Evolutionary conservation across 1,140 invertebrate species (phyloP), one percentile per base, ranked within the genome.

Genomic region (Phenacoccus solenopsis): DNA sequence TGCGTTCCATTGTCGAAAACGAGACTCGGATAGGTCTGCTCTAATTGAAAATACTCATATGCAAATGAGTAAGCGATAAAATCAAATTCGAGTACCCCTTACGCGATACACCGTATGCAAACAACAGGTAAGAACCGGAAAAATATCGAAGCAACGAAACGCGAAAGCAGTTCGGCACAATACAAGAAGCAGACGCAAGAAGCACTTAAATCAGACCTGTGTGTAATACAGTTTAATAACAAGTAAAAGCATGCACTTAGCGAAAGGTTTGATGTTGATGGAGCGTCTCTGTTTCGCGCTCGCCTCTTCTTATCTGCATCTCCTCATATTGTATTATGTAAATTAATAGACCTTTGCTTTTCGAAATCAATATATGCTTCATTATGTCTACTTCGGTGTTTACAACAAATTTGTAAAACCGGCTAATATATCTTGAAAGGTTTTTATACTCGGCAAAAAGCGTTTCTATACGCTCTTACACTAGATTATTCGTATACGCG

Each of bases 321-420:
- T 64, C 25, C 59, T 64, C 25, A 64, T 64, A 27, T 27, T 64
- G 59, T 64, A 64, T 64, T 64, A 64, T 64, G 59, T 64, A 64
- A 64, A 64, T 64, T 64, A 64, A 64, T 64, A 64, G 59, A 64
- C 59, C 59, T 64, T 64, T 64, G 59, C 59, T 64, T 9, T 24
- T 27, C 25, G 59, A 64, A 64, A 64, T 64, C 59, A 64, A 64
- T 64, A 64, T 27, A 64, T 27, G 59, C 59, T 64, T 64, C 59
- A 64, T 64, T 64, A 64, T 64, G 59, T 64, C 25, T 64, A 64
- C 59, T 27, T 64, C 59, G 59, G 25, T 64, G 25, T 64, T 64
- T 64, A 27, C 25, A 64, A 64, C 21, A 27, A 64, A 64, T 25
- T 27, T 64, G 20, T 24, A 64, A 25, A 27, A 64, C 59, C 4